A percentile compares a stretch with the other conserved stretches of the same genome.
phyloP scores from a whole-genome alignment of 1,140 invertebrate genomes.

The Stenopsyche tienmushanensis region DNA sequence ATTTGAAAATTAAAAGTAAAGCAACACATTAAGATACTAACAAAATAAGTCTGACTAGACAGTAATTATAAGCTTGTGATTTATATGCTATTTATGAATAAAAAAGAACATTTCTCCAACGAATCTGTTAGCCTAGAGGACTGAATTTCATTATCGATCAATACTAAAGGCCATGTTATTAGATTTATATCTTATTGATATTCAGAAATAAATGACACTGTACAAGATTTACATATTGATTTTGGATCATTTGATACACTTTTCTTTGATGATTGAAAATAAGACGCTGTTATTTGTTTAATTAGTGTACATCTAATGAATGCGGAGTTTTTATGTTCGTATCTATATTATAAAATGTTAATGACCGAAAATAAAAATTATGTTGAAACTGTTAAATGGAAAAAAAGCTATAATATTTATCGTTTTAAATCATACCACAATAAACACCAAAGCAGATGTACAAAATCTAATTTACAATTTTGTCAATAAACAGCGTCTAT shows the following conservation, averaged over 20 bases:
- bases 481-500: neutral
- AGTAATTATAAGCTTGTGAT: constrained; percentile 34
- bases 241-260: neutral
- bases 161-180: neutral
- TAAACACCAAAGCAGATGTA: too few relatives aligned
- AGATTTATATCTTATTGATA: neutral
- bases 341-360: neutral
- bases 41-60: constrained; percentile 39
- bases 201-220: constrained; percentile 16
- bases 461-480: too few relatives aligned
- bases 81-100: constrained; percentile 14
- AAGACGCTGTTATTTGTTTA: neutral
- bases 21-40: constrained; percentile 17
- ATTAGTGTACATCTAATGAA: neutral
- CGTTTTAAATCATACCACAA: too few relatives aligned
- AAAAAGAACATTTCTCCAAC: constrained; percentile 11
- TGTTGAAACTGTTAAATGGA: too few relatives aligned
- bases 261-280: neutral
- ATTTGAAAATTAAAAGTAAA: constrained; percentile 23
- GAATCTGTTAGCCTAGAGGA: too few relatives aligned
- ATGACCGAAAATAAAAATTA: neutral
- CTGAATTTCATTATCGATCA: too few relatives aligned
- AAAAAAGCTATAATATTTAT: too few relatives aligned
- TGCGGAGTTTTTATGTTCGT: neutral
- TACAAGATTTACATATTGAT: constrained; percentile 16